A percentile compares a stretch with the other conserved stretches of the same genome.
Conservation (phyloP, 2,797 vertebrate genomes). For the Varecia variegata region DNA sequence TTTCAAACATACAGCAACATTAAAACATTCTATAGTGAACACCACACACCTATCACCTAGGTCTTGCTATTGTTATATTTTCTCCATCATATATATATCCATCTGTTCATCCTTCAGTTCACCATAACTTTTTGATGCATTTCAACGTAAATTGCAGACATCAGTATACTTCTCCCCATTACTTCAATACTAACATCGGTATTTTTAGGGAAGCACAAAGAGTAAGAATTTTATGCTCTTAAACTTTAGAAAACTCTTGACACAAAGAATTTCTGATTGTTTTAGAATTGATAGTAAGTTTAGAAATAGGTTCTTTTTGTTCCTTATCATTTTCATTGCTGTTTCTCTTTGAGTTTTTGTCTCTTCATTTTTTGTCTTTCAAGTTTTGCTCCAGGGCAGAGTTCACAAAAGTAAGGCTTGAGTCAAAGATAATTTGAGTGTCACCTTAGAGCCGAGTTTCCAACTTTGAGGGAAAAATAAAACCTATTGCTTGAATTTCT, state of each 20-base stretch:
- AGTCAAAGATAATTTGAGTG: not conserved
- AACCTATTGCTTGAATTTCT: not conserved
- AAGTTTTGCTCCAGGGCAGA: not conserved
- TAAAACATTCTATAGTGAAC: not conserved
- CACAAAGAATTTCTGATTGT: conserved; percentile 21
- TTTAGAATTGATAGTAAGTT: conserved; percentile 29
- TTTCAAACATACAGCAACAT: not conserved
- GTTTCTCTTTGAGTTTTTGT: not conserved
- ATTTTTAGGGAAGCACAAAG: not conserved
- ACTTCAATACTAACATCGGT: not conserved
- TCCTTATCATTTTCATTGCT: conserved; percentile 38
- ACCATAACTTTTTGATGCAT: not conserved
- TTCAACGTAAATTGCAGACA: not conserved
- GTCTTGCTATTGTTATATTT: not conserved
- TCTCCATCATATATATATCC: not conserved
- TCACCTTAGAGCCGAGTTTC: not conserved
- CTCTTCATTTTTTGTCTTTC: not conserved
- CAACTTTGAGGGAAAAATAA: not conserved
- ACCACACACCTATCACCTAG: too few species aligned
- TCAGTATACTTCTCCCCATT: not conserved
- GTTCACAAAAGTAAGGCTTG: conserved; percentile 14
- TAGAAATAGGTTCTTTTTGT: not conserved
- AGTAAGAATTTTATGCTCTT: not conserved
- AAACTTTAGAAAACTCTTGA: conserved; percentile 6
- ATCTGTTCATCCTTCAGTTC: not conserved